Percentiles rank a stretch among this genome's conserved stretches.
Conservation (phyloP, 2,797 vertebrate genomes). For the Coregonus ussuriensis region DNA sequence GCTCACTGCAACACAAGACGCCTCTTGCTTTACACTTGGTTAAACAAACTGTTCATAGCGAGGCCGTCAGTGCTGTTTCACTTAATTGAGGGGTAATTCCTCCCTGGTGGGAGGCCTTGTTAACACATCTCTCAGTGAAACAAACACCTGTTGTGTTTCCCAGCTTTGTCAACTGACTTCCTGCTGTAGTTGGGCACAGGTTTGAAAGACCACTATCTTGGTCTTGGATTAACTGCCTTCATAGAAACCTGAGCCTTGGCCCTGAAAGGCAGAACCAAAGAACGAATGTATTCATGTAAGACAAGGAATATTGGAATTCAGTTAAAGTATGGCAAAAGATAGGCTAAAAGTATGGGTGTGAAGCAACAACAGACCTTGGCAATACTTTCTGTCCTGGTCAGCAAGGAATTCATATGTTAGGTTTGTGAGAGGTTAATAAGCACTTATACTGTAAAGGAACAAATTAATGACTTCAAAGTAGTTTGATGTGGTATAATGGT, state of each 20-base stretch:
- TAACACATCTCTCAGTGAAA: not conserved
- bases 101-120: slow-evolving; percentile 3
- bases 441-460: not conserved
- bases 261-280: not conserved
- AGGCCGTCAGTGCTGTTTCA: slow-evolving; percentile 1
- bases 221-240: not conserved
- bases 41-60: slow-evolving; percentile 18
- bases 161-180: not conserved
- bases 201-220: not conserved
- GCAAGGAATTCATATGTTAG: not conserved
- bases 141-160: slow-evolving; percentile 1
- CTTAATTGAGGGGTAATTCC: slow-evolving; percentile 16
- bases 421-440: not conserved
- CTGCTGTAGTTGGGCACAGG: not conserved
- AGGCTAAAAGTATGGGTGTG: not conserved
- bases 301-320: not conserved
- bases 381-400: not conserved
- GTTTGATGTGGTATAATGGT: not conserved
- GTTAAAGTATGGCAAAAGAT: not conserved
- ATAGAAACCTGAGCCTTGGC: not conserved
- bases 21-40: slow-evolving; percentile 21
- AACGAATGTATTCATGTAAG: not conserved
- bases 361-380: not conserved
- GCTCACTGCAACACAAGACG: slow-evolving; percentile 12
- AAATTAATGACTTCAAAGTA: not conserved